phyloP scores from a whole-genome alignment of 2,113 vertebrate species.

The Ailuropoda melanoleuca region DNA sequence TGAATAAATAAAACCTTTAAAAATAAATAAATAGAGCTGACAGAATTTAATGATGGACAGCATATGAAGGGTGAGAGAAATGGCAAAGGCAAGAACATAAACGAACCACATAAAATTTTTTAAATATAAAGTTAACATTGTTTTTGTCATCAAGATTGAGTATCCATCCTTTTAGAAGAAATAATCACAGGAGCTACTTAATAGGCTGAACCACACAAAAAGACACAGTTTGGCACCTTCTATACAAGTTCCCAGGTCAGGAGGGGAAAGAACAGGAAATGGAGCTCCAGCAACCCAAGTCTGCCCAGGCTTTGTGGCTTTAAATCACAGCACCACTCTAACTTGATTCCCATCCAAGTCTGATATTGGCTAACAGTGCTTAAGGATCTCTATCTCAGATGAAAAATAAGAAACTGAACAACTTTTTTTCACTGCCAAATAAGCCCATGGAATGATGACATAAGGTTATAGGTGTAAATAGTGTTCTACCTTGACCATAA shows the following conservation, averaged over 20 bases:
- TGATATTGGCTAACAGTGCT: neutral
- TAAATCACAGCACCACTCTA: neutral
- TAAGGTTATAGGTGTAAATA: neutral
- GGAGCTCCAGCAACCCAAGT: neutral
- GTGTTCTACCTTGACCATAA: neutral
- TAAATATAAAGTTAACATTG: neutral
- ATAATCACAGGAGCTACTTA: neutral
- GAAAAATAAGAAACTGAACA: neutral
- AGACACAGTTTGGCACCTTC: neutral
- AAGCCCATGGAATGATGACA: neutral
- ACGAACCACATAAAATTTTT: neutral
- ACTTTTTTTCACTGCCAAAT: neutral
- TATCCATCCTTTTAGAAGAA: neutral
- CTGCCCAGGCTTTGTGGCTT: neutral
- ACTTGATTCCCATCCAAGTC: neutral
- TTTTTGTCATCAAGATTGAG: neutral
- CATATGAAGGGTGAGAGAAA: neutral
- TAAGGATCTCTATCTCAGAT: neutral
- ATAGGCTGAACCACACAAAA: neutral
- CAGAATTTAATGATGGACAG: neutral
- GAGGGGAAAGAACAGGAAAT: neutral
- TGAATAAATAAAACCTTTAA: neutral
- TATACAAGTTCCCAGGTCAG: neutral
- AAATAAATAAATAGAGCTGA: conserved; percentile 2
- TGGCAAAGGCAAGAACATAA: neutral